Evolutionary conservation across 2,113 vertebrate genomes (phyloP).

Genomic region (Paratilapia polleni): DNA sequence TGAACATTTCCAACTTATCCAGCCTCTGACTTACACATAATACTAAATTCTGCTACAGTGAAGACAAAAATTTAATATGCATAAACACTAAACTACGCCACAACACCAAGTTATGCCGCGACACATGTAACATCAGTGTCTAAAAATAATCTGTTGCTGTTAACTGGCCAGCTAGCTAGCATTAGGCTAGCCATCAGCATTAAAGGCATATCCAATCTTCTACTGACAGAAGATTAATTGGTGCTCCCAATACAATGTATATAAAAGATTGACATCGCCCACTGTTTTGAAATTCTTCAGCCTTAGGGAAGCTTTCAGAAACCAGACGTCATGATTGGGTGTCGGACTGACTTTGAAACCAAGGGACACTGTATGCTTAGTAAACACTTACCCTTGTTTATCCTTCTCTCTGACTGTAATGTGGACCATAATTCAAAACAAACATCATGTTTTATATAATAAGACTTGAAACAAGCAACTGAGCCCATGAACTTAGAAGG

Average conservation of each 20-base stretch:
- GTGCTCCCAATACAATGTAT: background rate
- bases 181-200: background rate
- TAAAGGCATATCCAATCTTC: background rate
- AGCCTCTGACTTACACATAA: background rate
- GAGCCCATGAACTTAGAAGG: background rate
- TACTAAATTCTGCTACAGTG: background rate
- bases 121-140: background rate
- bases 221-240: background rate
- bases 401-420: background rate
- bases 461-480: background rate
- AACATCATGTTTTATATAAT: background rate
- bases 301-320: background rate
- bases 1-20: background rate
- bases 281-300: background rate
- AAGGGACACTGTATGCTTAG: background rate
- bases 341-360: background rate
- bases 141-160: background rate
- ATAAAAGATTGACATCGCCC: fast-evolving
- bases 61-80: background rate
- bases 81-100: background rate
- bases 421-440: background rate
- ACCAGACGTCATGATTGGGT: background rate
- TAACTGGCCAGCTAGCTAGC: background rate
- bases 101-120: background rate
- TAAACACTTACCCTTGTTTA: background rate